Percentiles rank a stretch among this genome's conserved stretches.
phyloP scores from a whole-genome alignment of 2,797 vertebrate species.

The Tangara arthus region DNA sequence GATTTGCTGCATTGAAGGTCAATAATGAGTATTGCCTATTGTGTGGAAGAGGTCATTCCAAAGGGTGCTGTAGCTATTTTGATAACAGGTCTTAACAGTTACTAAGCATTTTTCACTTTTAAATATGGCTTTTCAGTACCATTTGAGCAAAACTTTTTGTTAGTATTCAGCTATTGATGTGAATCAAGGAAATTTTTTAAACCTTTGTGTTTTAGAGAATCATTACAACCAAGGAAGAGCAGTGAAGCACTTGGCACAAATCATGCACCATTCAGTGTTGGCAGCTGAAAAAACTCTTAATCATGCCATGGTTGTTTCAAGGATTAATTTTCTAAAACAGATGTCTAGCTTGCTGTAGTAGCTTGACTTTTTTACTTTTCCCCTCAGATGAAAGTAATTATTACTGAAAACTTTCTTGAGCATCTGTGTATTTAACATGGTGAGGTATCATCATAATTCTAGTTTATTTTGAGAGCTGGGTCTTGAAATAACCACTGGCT shows the following conservation, averaged over 20 bases:
- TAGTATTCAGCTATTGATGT: not conserved
- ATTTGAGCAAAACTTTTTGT: not conserved
- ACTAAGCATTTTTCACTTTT: not conserved
- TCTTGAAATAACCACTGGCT: not conserved
- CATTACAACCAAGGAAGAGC: not conserved
- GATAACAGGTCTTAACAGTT: not conserved
- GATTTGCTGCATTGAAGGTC: slow-evolving; percentile 34
- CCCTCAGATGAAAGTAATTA: not conserved
- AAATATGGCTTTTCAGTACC: not conserved
- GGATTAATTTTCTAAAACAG: slow-evolving; percentile 7
- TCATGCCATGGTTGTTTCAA: not conserved
- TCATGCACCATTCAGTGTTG: not conserved
- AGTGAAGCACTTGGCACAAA: not conserved
- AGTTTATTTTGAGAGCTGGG: not conserved
- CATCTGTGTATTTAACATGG: not conserved
- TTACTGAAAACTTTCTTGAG: not conserved
- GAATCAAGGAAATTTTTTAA: not conserved
- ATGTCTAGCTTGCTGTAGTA: not conserved
- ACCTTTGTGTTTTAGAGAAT: not conserved
- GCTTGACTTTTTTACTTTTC: not conserved
- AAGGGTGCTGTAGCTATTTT: not conserved
- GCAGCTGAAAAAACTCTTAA: slow-evolving; percentile 6
- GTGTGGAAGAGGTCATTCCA: not conserved
- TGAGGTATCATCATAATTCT: not conserved
- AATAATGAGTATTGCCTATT: not conserved